Conservation (phyloP, 2,113 vertebrate genomes). For the Tympanuchus pallidicinctus region DNA sequence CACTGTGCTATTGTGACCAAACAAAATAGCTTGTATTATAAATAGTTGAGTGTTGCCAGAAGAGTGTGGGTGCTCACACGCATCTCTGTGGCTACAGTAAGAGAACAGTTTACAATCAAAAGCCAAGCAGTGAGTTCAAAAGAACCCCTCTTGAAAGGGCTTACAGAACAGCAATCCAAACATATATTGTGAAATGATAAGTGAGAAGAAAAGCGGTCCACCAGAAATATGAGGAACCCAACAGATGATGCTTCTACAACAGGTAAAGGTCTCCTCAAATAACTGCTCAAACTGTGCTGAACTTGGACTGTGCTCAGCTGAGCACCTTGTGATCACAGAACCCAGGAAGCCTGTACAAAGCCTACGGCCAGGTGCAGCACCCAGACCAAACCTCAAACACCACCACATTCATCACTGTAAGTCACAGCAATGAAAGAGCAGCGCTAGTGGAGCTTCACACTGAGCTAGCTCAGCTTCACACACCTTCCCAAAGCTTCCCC, state of each 20-base stretch:
- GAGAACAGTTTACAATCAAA: background rate
- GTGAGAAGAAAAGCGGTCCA: background rate
- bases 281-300: background rate
- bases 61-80: accelerated
- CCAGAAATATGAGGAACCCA: background rate
- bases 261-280: background rate
- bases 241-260: background rate
- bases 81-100: accelerated
- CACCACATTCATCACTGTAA: background rate
- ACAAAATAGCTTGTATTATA: background rate
- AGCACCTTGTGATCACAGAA: background rate
- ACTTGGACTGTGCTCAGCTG: background rate
- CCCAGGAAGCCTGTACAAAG: background rate
- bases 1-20: background rate
- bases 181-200: background rate
- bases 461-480: background rate
- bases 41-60: background rate
- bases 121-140: background rate
- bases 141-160: background rate
- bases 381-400: background rate
- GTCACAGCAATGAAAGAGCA: background rate
- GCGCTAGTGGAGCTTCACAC: background rate
- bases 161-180: background rate
- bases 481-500: background rate
- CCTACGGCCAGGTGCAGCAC: background rate